Conservation (phyloP, 2,113 vertebrate species). For the Catharus fuscescens region DNA sequence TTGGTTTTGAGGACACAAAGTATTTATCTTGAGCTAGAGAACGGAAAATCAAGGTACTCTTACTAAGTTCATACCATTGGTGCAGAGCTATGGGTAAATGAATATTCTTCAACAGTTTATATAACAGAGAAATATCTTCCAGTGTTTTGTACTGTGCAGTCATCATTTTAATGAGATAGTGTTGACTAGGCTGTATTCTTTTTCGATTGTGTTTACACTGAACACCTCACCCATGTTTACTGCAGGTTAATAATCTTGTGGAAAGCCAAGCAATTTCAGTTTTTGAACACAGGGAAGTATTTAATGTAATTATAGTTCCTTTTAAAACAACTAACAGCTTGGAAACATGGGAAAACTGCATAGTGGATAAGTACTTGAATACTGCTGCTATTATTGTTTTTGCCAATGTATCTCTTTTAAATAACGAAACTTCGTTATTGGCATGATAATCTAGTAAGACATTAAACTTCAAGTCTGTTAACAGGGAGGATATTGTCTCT, state of each 20-base stretch:
- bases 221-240: neutral
- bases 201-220: neutral
- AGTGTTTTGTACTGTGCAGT: neutral
- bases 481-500: conserved; percentile 9
- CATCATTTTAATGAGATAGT: neutral
- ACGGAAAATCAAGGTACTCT: neutral
- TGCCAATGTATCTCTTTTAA: conserved; percentile 46
- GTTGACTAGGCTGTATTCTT: neutral
- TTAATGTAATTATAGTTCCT: conserved; percentile 46
- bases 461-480: conserved; percentile 56
- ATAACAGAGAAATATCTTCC: neutral
- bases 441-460: conserved; percentile 41
- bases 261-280: conserved; percentile 16
- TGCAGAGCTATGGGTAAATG: neutral
- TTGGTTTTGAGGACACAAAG: neutral
- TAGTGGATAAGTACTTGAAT: conserved; percentile 11
- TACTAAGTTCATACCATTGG: neutral
- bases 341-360: conserved; percentile 34
- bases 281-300: conserved; percentile 29
- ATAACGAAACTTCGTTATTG: conserved; percentile 23
- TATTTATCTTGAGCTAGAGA: neutral
- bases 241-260: neutral
- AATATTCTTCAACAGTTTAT: neutral
- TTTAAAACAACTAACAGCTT: conserved; percentile 38
- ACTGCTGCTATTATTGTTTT: conserved; percentile 27